A percentile compares a stretch with the other conserved stretches of the same genome.
Conservation (phyloP, 1,140 invertebrate genomes). For the Camponotus pennsylvanicus region DNA sequence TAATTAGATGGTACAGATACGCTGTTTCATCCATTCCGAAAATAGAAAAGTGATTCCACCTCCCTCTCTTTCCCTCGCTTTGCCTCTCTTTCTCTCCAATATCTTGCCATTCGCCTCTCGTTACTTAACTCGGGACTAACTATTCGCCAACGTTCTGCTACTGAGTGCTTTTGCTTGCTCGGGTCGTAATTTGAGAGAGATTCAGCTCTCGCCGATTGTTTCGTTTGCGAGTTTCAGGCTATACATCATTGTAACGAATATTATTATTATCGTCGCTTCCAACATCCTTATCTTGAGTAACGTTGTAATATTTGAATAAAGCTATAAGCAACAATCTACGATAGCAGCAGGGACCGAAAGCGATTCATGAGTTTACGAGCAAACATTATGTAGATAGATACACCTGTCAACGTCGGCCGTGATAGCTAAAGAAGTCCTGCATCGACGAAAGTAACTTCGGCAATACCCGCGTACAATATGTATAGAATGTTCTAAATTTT, state of each 20-base stretch:
- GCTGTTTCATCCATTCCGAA: constrained; percentile 9
- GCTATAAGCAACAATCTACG: constrained; percentile 29
- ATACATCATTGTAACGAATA: neutral
- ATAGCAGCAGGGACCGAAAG: constrained; percentile 11
- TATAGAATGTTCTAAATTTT: neutral
- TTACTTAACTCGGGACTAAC: constrained; percentile 63
- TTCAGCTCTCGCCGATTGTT: constrained; percentile 54
- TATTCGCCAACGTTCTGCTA: constrained; percentile 47
- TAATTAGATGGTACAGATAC: constrained; percentile 36
- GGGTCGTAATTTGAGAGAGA: constrained; percentile 53
- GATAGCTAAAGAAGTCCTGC: constrained; percentile 8
- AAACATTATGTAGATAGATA: constrained; percentile 4
- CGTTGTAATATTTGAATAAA: no score
- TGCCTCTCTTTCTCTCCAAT: neutral
- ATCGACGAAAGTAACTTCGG: constrained; percentile 28
- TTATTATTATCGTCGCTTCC: neutral
- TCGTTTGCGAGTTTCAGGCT: constrained; percentile 46
- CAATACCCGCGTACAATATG: neutral
- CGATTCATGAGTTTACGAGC: constrained; percentile 38
- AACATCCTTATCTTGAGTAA: constrained; percentile 7
- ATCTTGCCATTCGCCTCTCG: constrained; percentile 4
- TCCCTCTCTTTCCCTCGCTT: neutral
- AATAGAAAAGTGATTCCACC: constrained; percentile 36
- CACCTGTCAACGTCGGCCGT: constrained; percentile 27
- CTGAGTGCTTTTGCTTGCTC: constrained; percentile 67